phyloP scores from a whole-genome alignment of 2,888 invertebrate genomes.

The Chelonus formosanus region DNA sequence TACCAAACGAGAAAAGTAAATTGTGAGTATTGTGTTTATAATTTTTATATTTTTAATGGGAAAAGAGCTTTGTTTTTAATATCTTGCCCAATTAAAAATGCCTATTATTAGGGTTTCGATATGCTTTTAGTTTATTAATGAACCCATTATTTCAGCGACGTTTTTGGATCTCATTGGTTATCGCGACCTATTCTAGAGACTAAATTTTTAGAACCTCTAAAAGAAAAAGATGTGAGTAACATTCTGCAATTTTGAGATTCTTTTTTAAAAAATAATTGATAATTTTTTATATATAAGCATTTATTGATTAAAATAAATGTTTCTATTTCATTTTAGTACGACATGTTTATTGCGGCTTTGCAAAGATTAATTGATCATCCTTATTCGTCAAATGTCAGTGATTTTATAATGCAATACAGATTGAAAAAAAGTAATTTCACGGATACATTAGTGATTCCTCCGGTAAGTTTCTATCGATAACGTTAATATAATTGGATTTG shows the following conservation, averaged over 20 bases:
- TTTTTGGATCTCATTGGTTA: conserved; percentile 73
- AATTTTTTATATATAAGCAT: too few relatives aligned
- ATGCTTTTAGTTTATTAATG: too few relatives aligned
- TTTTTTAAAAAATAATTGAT: too few relatives aligned
- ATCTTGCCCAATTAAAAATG: too few relatives aligned
- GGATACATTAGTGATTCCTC: conserved; percentile 72
- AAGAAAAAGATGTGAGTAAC: conserved; percentile 68
- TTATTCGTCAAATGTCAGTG: conserved; percentile 74
- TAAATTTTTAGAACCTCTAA: conserved; percentile 73
- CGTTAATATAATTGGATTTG: not conserved
- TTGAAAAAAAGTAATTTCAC: conserved; percentile 71
- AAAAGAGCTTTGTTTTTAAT: too few relatives aligned
- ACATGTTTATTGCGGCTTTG: conserved; percentile 76
- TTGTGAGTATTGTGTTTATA: conserved; percentile 65
- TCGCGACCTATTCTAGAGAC: conserved; percentile 74
- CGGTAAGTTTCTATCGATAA: conserved; percentile 53
- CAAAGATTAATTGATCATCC: conserved; percentile 77
- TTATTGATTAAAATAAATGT: not conserved
- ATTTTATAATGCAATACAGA: conserved; percentile 78
- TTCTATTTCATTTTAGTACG: conserved; percentile 67
- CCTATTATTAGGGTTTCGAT: conserved; percentile 23
- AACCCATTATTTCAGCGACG: conserved; percentile 63
- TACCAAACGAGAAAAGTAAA: conserved; percentile 70
- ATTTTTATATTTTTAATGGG: not conserved
- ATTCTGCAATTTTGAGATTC: too few relatives aligned